Evolutionary conservation across 2,888 invertebrate species (phyloP), one percentile per base, ranked within the genome.

Genomic region (Cryptus armator): DNA sequence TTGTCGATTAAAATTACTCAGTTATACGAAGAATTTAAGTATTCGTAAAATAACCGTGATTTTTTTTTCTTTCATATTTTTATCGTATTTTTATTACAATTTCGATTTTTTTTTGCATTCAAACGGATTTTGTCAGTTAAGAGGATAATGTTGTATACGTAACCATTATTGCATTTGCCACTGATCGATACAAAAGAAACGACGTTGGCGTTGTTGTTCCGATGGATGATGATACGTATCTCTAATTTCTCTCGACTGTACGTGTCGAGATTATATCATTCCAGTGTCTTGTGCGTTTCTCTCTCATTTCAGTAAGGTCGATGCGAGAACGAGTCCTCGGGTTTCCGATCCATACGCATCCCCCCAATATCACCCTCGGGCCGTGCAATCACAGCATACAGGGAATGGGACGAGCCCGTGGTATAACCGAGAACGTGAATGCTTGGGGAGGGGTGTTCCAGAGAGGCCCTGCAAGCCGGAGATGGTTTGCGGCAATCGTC

Each of bases 321-420:
- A 56, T 44, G 77, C 10, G 70, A 75, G 37, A n/a, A 48, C n/a
- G 48, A n/a, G 68, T 44, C 88, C 87, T 87, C 87, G 83, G 86
- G 85, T 88, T 89, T 88, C 89, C 90, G 89, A 90, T 91, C 90
- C 86, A 89, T 89, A 90, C 90, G 91, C 91, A 91, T 90, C 91
- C 92, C 90, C 91, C 92, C 90, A 90, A 93, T 92, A 92, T 92
- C 90, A 90, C 93, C 92, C 91, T 89, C 87, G 89, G 91, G 91
- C 91, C 90, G 89, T 89, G 92, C 93, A 92, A 93, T 93, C 93
- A 92, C 91, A 89, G 90, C 90, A 87, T 90, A 91, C 91, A 90
- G 89, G 90, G 91, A 91, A 91, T 91, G 91, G 91, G 91, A 91
- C 90, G 92, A 91, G 91, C 89, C 89, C 88, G 87, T 71, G 85